phyloP scores from a whole-genome alignment of 1,140 invertebrate species.

The Lamellibrachia luymesi region DNA sequence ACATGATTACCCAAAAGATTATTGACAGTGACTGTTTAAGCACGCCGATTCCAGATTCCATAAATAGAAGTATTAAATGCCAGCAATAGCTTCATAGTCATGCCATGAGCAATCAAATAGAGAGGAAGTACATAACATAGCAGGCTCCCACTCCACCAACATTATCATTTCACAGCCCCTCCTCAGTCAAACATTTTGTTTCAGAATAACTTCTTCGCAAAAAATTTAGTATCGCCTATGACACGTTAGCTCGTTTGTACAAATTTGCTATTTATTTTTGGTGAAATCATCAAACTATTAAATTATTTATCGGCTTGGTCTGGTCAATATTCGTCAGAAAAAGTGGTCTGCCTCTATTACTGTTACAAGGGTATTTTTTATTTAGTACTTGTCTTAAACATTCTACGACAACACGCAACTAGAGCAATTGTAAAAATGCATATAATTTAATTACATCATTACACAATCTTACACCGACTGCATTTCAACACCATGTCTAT shows the following conservation, averaged over 20 bases:
- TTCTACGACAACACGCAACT: neutral
- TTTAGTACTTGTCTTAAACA: too few species aligned
- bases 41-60: neutral
- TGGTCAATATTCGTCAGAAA: too few species aligned
- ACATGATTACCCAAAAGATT: neutral
- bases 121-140: neutral
- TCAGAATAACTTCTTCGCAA: too few species aligned
- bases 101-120: neutral
- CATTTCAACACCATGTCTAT: neutral
- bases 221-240: too few species aligned
- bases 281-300: too few species aligned
- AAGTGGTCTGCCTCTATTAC: too few species aligned
- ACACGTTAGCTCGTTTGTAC: too few species aligned
- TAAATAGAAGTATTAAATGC: neutral
- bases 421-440: neutral
- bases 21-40: neutral
- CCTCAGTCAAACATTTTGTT: too few species aligned
- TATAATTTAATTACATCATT: conserved; percentile 1
- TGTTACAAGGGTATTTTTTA: too few species aligned
- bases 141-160: neutral
- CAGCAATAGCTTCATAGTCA: neutral
- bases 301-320: too few species aligned
- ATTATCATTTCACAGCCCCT: too few species aligned
- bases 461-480: neutral
- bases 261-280: too few species aligned